Base-by-base conservation (phyloP, 2,888 invertebrate genomes). In the Cistogaster globosa region DNA sequence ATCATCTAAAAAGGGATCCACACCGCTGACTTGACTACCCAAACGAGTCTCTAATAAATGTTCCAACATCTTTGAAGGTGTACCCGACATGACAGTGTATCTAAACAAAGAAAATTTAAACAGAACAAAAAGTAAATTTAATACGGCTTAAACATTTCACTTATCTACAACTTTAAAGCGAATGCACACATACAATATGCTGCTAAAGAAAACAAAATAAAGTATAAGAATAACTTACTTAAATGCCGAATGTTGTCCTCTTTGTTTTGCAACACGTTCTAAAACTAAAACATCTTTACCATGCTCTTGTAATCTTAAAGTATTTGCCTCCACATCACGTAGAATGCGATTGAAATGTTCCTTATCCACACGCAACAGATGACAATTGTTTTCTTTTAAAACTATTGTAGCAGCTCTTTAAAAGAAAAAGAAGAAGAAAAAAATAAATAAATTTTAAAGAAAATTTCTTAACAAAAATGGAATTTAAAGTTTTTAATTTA, bases 11-110 rank as follows among this genome's bases (percentile, higher is more conserved):
- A 97, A 96, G 65, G 95, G 95, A 93, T 96, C 96, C 90, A 94
- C 94, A 88, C 94, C 94, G 87, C 92, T 93, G 79, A 94, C 93
- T 86, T 94, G 93, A 86, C 94, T 94, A 87, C 96, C 96, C 88
- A 97, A 93, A 81, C 96, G 93, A 16, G 97, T 97, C 92, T 97
- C 97, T 88, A 97, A 93, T 63, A 97, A 93, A 93, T 97, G 96
- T 91, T 97, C 97, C 88, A 97, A 92, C 95, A 97, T 97, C 93
- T 97, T 97, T 90, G 96, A 95, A 58, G 97, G 96, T 80, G 96
- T 96, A 74, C 97, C 97, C 85, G 97, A 96, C 96, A 97, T 96
- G 88, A 97, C 96, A 89, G 96, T 96, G 91, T 97, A 97, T 92
- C 96, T 96, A 90, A 4, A 87, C 63, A 22, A 65, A 42, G n/a